Evolutionary conservation across 2,113 vertebrate species (phyloP).

Genomic region (Morone chrysops): DNA sequence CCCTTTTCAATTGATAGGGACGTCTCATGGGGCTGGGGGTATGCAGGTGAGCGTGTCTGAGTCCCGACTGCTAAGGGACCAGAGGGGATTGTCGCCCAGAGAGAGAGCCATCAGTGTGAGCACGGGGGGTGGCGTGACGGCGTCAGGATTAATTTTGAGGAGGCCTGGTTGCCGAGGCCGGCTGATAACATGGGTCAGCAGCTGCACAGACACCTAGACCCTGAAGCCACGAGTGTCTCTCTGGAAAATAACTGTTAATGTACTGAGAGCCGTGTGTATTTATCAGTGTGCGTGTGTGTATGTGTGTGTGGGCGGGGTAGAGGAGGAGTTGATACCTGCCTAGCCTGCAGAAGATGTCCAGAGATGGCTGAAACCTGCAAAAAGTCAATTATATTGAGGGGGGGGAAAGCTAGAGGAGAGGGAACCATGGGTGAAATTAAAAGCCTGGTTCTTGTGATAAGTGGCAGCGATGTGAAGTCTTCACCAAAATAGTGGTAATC

Average conservation of each 20-base stretch:
- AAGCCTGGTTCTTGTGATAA: constrained; percentile 59
- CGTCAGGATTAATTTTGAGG: constrained; percentile 75
- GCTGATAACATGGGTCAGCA: constrained; percentile 78
- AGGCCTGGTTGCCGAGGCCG: constrained; percentile 66
- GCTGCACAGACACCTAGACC: constrained; percentile 77
- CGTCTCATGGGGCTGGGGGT: constrained; percentile 41
- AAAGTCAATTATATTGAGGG: constrained; percentile 72
- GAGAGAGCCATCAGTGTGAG: constrained; percentile 56
- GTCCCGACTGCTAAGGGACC: constrained; percentile 43
- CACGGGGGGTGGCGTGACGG: constrained; percentile 46
- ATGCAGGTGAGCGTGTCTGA: constrained; percentile 71
- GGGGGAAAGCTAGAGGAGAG: constrained; percentile 39
- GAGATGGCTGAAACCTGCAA: constrained; percentile 64
- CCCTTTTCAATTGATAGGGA: constrained; percentile 64
- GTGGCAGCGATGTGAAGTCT: constrained; percentile 37
- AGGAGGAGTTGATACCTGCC: constrained; percentile 31
- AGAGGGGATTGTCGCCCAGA: constrained; percentile 54
- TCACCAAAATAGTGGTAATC: constrained; percentile 23
- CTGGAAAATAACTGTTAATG: constrained; percentile 72
- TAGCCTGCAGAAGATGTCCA: constrained; percentile 59
- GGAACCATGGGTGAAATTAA: constrained; percentile 80
- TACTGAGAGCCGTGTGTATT: constrained; percentile 41
- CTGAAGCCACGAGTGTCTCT: constrained; percentile 64
- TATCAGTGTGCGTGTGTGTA: constrained; percentile 1
- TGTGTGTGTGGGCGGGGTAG: background rate